Percentiles rank a stretch among this genome's conserved stretches.
These are phyloP conservation scores for Lordiphosa clarofinis DNA, from an alignment of 1,140 invertebrate species.

Conservation along the genomic window DNA sequence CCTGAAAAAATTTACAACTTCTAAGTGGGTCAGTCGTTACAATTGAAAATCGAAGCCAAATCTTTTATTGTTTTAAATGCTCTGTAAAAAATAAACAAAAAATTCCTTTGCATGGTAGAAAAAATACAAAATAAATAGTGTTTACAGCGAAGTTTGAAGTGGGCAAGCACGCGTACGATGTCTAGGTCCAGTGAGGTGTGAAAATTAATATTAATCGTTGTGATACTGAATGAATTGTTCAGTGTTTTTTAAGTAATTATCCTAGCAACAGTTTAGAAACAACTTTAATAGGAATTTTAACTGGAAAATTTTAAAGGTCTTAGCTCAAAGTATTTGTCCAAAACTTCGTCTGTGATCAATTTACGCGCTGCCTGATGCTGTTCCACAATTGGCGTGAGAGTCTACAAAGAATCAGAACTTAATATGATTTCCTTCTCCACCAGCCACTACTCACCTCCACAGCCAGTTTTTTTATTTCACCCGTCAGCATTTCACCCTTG, in stretches of 20 bases:
- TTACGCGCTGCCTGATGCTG: constrained; percentile 91
- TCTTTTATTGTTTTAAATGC: constrained; percentile 56
- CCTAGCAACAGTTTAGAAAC: too few relatives aligned
- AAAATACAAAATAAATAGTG: constrained; percentile 60
- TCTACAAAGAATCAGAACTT: constrained; percentile 24
- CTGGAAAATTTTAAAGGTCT: constrained; percentile 85
- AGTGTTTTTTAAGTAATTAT: too few relatives aligned
- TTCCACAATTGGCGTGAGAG: constrained; percentile 85
- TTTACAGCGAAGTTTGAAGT: constrained; percentile 39
- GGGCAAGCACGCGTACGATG: constrained; percentile 24
- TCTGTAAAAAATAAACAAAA: constrained; percentile 66
- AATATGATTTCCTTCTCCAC: not conserved
- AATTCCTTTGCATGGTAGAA: constrained; percentile 39
- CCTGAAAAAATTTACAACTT: constrained; percentile 21
- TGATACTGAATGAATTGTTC: too few relatives aligned
- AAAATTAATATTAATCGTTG: too few relatives aligned
- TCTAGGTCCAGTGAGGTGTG: too few relatives aligned
- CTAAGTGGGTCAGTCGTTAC: constrained; percentile 54
- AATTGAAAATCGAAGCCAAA: constrained; percentile 40
- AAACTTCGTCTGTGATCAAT: constrained; percentile 91
- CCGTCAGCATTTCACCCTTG: constrained; percentile 94
- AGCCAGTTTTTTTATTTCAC: constrained; percentile 95
- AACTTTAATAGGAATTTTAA: constrained; percentile 27
- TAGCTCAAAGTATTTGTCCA: constrained; percentile 92
- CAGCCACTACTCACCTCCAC: constrained; percentile 82